These are phyloP conservation scores for Plagodis pulveraria DNA, from an alignment of 2,888 invertebrate genomes.

Conservation along the genomic window DNA sequence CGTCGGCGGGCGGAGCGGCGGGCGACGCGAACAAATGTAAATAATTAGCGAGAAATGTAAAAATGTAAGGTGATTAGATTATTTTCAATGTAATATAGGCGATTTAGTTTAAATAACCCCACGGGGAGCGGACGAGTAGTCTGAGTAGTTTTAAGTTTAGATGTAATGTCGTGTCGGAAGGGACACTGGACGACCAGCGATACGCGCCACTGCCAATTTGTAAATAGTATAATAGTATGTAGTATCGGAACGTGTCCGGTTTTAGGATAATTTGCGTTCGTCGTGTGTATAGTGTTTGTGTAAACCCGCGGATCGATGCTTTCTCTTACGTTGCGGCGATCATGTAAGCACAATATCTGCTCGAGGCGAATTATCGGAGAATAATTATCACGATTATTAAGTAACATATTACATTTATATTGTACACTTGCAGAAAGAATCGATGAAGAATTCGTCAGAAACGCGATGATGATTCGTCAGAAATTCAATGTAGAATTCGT, in stretches of 20 bases:
- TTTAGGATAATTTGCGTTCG: conserved; percentile 57
- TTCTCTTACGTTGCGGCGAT: not conserved
- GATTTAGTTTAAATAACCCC: conserved; percentile 52
- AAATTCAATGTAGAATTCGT: too few relatives aligned
- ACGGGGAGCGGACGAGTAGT: conserved; percentile 50
- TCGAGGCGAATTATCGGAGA: too few relatives aligned
- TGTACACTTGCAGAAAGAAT: too few relatives aligned
- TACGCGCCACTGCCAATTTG: conserved; percentile 78
- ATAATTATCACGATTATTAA: too few relatives aligned
- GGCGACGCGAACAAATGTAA: conserved; percentile 65
- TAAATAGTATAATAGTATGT: conserved; percentile 63
- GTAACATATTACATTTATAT: too few relatives aligned
- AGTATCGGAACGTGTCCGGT: conserved; percentile 36
- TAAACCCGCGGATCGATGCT: not conserved
- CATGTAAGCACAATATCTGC: too few relatives aligned
- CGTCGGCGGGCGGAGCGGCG: not conserved
- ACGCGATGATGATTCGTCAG: too few relatives aligned
- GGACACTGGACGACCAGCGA: conserved; percentile 71
- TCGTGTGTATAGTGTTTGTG: conserved; percentile 45
- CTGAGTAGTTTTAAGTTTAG: conserved; percentile 62
- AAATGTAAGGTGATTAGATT: conserved; percentile 37
- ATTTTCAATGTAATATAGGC: conserved; percentile 51
- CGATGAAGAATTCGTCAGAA: too few relatives aligned
- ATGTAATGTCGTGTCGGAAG: conserved; percentile 37
- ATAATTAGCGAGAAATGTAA: conserved; percentile 69